Conservation (phyloP, 2,113 vertebrate genomes). For the Connochaetes taurinus region DNA sequence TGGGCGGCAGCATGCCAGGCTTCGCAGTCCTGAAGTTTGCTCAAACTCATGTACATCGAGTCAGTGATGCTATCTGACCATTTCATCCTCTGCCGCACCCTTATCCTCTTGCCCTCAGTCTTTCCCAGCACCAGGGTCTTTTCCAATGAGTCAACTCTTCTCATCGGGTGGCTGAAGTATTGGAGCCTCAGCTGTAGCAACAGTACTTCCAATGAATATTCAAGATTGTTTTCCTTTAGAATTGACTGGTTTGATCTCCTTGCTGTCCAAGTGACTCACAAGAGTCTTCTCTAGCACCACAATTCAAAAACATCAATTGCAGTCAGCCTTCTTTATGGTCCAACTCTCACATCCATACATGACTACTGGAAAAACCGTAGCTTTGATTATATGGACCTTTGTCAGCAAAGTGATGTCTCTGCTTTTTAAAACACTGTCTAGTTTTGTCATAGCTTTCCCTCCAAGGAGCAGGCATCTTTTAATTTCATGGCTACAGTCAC, state of each 20-base stretch:
- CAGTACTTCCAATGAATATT: background rate
- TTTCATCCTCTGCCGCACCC: fast-evolving
- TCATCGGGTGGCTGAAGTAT: background rate
- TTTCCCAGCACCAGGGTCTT: background rate
- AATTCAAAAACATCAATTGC: background rate
- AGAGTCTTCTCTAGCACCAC: background rate
- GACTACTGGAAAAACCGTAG: background rate
- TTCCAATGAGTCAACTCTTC: background rate
- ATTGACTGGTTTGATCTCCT: background rate
- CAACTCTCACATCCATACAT: background rate
- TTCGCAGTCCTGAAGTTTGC: background rate
- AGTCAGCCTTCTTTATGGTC: background rate
- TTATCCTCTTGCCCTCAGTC: background rate
- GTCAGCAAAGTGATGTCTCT: background rate
- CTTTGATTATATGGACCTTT: background rate
- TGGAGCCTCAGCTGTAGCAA: background rate
- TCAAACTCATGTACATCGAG: background rate
- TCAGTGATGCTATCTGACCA: background rate
- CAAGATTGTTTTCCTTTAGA: background rate
- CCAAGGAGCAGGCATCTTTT: background rate
- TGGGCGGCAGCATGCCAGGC: background rate
- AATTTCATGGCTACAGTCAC: background rate
- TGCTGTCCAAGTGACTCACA: background rate
- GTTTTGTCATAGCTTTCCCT: background rate
- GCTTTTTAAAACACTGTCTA: background rate